These are phyloP conservation scores for Lasioglossum villosulum DNA, from an alignment of 2,888 invertebrate species.

Conservation along the genomic window DNA sequence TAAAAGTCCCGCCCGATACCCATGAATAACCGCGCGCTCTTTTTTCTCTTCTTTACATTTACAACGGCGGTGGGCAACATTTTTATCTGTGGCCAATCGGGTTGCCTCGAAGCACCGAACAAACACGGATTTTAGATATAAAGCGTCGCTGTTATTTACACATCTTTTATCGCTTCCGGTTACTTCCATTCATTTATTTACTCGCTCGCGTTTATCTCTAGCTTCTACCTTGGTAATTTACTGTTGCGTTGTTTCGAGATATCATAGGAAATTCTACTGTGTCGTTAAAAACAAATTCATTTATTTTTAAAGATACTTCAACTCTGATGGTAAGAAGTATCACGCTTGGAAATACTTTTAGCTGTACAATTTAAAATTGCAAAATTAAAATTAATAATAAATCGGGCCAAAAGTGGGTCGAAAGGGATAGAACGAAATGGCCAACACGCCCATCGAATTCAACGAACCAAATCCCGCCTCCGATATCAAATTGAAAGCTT, in stretches of 20 bases:
- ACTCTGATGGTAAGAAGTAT: no score
- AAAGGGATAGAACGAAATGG: background rate
- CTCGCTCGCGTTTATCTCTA: background rate
- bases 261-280: no score
- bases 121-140: background rate
- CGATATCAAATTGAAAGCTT: background rate
- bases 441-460: background rate
- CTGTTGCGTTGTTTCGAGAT: background rate
- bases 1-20: background rate
- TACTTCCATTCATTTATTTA: background rate
- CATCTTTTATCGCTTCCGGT: background rate
- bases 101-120: background rate
- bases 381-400: background rate
- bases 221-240: background rate
- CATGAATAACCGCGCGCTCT: background rate
- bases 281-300: no score
- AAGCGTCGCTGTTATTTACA: background rate
- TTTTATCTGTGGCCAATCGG: background rate
- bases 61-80: background rate
- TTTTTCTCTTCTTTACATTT: no score
- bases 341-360: no score
- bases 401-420: background rate
- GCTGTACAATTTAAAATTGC: no score
- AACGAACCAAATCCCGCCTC: background rate
- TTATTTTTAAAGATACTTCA: no score